Percentiles rank a stretch among this genome's conserved stretches.
Evolutionary conservation across 1,140 invertebrate genomes (phyloP).

Genomic region (Drosophila kohkoa): DNA sequence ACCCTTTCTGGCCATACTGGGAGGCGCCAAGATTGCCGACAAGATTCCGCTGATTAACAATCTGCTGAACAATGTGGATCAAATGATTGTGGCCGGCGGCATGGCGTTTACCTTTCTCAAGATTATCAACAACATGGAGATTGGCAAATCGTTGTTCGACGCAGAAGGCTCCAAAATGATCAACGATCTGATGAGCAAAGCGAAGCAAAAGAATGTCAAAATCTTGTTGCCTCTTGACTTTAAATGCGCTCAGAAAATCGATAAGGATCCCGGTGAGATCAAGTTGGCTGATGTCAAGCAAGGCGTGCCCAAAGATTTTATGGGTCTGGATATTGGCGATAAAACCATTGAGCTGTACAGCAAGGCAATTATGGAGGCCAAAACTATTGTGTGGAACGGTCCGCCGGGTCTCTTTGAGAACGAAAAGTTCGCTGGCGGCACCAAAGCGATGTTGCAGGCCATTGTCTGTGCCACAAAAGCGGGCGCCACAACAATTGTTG

Average conservation of each 20-base stretch:
- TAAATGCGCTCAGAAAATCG: slow-evolving; percentile 97
- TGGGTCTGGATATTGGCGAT: slow-evolving; percentile 97
- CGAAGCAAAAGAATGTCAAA: slow-evolving; percentile 95
- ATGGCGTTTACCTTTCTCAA: slow-evolving; percentile 99
- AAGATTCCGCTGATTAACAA: slow-evolving; percentile 99
- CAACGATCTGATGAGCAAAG: slow-evolving; percentile 94
- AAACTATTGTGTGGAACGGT: slow-evolving; percentile 99
- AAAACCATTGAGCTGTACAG: slow-evolving; percentile 92
- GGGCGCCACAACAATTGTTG: slow-evolving; percentile 96
- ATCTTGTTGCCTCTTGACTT: slow-evolving; percentile 99
- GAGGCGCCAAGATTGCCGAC: slow-evolving; percentile 99
- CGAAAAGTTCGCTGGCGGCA: slow-evolving; percentile 95
- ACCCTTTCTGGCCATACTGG: slow-evolving; percentile 98
- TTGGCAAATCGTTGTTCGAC: slow-evolving; percentile 97
- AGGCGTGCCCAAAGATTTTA: slow-evolving; percentile 96
- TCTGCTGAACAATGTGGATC: slow-evolving; percentile 97
- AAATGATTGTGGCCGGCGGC: slow-evolving; percentile 99
- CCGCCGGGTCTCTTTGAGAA: slow-evolving; percentile 99
- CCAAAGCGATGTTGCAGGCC: slow-evolving; percentile 95
- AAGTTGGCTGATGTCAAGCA: slow-evolving; percentile 88
- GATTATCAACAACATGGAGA: slow-evolving; percentile 96
- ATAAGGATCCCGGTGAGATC: slow-evolving; percentile 93
- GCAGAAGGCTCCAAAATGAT: slow-evolving; percentile 98
- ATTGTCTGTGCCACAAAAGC: slow-evolving; percentile 93
- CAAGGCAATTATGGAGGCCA: slow-evolving; percentile 93